Evolutionary conservation across 2,888 invertebrate species (phyloP).

Genomic region (Clitarchus hookeri): DNA sequence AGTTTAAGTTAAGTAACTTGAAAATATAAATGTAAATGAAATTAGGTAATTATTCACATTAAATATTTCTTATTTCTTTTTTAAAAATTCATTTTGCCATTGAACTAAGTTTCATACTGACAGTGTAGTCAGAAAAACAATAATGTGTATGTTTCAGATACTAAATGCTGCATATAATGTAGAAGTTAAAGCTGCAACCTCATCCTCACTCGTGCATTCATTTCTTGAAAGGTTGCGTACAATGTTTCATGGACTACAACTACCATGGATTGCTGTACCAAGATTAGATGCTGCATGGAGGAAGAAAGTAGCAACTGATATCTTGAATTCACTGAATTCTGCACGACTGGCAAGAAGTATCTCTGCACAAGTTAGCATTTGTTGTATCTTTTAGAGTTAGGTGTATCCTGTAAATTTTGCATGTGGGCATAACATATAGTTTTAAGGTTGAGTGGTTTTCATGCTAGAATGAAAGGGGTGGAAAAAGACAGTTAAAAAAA

Average conservation of each 20-base stretch:
- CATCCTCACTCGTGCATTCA: conserved; percentile 66
- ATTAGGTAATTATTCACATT: too few species aligned
- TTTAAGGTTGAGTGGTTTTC: background rate
- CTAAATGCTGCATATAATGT: conserved; percentile 75
- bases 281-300: conserved; percentile 69
- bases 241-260: conserved; percentile 62
- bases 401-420: background rate
- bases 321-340: conserved; percentile 72
- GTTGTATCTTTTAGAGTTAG: background rate
- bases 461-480: too few species aligned
- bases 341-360: conserved; percentile 72
- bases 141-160: conserved; percentile 51
- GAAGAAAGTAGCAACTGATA: conserved; percentile 68
- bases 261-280: conserved; percentile 63
- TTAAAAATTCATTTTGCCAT: too few species aligned
- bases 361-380: conserved; percentile 59
- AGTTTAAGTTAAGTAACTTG: too few species aligned
- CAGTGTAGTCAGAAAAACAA: too few species aligned
- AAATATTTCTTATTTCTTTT: too few species aligned
- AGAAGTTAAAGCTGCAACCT: conserved; percentile 67
- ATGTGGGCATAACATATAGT: background rate
- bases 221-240: conserved; percentile 70
- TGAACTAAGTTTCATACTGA: too few species aligned
- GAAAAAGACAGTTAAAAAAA: too few species aligned
- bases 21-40: too few species aligned